Evolutionary conservation across 2,888 invertebrate genomes (phyloP), one percentile per base, ranked within the genome.

Genomic region (Carcina quercana): DNA sequence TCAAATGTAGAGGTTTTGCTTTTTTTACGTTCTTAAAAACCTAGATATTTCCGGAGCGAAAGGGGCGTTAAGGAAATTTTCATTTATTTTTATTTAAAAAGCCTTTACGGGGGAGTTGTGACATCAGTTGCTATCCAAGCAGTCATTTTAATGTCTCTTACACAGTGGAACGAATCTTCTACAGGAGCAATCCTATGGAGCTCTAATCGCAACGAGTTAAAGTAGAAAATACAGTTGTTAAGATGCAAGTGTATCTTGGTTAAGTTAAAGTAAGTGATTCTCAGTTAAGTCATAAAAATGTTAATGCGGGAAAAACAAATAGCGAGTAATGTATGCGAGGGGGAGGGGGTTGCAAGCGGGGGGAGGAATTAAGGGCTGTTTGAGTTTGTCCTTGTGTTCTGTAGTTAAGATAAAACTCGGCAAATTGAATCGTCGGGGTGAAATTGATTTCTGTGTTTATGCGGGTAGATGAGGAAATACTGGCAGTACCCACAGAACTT

Each of bases 221-320:
- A n/a, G n/a, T n/a, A n/a, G n/a, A n/a, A n/a, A n/a, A n/a, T n/a
- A n/a, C n/a, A n/a, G n/a, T n/a, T n/a, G n/a, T n/a, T n/a, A n/a
- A n/a, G n/a, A 20, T 13, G 28, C 17, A 40, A 17, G 36, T 42
- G 39, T 41, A 53, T 45, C 51, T 51, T 59, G 49, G 61, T 48
- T 51, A 59, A 51, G 59, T 57, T 58, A 49, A 54, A 70, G 59
- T 70, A 71, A 76, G 74, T 70, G 75, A 75, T 78, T 76, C 71
- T 74, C 65, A 68, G 72, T 74, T 69, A 69, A 75, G 78, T 76
- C 74, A 82, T 83, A 83, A 83, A 83, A 83, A 82, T 83, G 82
- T 80, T 76, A 83, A 83, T 82, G 78, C 66, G 58, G 67, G 70
- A 71, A 76, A 79, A 79, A 80, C 80, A 83, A 80, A 78, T 64